phyloP scores from a whole-genome alignment of 2,888 invertebrate genomes.

The Cephus runcator region DNA sequence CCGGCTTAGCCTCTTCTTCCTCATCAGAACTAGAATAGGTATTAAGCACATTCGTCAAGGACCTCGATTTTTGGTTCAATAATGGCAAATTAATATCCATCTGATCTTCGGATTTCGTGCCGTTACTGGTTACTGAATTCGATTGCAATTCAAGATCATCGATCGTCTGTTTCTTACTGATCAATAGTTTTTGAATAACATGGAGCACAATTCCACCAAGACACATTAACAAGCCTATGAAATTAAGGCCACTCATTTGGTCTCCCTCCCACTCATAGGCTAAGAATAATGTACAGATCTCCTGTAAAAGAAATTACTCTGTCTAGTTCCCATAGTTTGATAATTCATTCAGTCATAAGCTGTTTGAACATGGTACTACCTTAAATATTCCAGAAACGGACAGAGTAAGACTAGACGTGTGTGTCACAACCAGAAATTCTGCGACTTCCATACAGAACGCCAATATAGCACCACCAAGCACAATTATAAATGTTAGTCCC shows the following conservation, averaged over 20 bases:
- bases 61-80: constrained; percentile 58
- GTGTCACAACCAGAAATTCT: constrained; percentile 92
- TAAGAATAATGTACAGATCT: constrained; percentile 89
- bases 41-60: constrained; percentile 59
- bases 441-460: constrained; percentile 95
- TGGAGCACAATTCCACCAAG: constrained; percentile 89
- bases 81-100: constrained; percentile 56
- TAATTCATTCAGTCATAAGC: constrained; percentile 9
- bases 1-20: constrained; percentile 54
- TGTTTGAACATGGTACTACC: constrained; percentile 67
- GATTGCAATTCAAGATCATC: constrained; percentile 56
- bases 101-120: constrained; percentile 46
- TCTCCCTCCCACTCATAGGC: constrained; percentile 92
- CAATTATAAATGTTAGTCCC: constrained; percentile 39
- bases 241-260: constrained; percentile 83
- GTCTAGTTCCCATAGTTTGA: background rate
- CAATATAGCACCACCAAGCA: constrained; percentile 78
- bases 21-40: constrained; percentile 60
- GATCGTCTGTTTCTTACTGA: constrained; percentile 42
- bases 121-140: constrained; percentile 44
- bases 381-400: constrained; percentile 97
- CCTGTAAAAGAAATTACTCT: constrained; percentile 71
- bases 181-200: constrained; percentile 76
- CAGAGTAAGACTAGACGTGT: constrained; percentile 95
- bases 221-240: constrained; percentile 86